Conservation (phyloP, 2,888 invertebrate genomes). For the Drosophila niveifrons region DNA sequence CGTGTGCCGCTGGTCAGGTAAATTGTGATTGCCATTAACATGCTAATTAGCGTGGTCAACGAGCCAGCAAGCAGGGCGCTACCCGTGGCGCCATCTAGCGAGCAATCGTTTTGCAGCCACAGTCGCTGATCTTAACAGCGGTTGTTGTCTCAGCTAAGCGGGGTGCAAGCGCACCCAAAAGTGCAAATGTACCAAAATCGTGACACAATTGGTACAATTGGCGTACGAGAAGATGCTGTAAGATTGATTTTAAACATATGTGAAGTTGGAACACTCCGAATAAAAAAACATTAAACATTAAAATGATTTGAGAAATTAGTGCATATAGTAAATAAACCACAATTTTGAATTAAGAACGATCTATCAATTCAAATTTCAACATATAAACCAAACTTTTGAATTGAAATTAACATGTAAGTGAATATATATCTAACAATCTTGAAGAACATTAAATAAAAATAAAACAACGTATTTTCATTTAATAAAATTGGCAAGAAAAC, state of each 20-base stretch:
- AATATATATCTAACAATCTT: background rate
- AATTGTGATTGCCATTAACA: conserved; percentile 10
- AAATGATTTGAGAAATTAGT: no score
- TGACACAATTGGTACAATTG: conserved; percentile 3
- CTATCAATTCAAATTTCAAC: no score
- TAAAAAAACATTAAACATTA: no score
- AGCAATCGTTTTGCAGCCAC: background rate
- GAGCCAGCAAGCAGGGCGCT: background rate
- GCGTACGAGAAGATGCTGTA: background rate
- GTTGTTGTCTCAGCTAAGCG: conserved; percentile 6
- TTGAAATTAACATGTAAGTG: background rate
- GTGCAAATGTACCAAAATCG: background rate
- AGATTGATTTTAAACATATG: background rate
- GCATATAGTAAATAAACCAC: no score
- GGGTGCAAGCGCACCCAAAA: conserved; percentile 4
- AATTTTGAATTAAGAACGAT: no score
- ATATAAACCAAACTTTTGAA: no score
- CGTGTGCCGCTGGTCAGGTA: conserved; percentile 24
- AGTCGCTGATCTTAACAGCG: conserved; percentile 30
- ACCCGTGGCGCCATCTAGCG: conserved; percentile 55
- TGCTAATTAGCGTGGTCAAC: conserved; percentile 21
- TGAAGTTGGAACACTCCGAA: no score
- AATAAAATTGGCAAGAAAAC: conserved; percentile 1
- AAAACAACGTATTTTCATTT: background rate
- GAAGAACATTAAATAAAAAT: background rate